Evolutionary conservation across 2,113 vertebrate genomes (phyloP).

Genomic region (Nycticorax nycticorax): DNA sequence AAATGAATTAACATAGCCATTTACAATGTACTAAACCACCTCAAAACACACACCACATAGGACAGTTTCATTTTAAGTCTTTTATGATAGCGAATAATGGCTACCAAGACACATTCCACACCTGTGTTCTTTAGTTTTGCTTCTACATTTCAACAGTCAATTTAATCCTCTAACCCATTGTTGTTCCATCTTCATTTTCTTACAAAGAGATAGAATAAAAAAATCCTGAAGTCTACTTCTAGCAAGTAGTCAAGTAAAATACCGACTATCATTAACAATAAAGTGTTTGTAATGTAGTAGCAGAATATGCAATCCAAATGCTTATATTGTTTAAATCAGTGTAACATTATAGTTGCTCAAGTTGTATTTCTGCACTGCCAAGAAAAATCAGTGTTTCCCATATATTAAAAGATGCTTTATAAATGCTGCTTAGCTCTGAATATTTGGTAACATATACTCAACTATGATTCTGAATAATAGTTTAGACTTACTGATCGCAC

Average conservation of each 20-base stretch:
- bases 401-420: neutral
- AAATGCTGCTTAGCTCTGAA: neutral
- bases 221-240: neutral
- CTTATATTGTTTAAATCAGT: neutral
- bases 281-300: neutral
- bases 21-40: neutral
- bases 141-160: neutral
- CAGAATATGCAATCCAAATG: neutral
- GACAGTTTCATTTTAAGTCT: neutral
- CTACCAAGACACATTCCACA: neutral
- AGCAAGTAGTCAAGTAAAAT: neutral
- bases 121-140: neutral
- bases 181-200: neutral
- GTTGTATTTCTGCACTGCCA: neutral
- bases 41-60: neutral
- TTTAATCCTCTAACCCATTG: neutral
- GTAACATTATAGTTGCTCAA: neutral
- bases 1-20: neutral
- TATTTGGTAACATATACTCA: neutral
- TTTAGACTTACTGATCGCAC: constrained; percentile 89
- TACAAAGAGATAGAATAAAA: neutral
- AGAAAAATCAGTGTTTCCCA: neutral
- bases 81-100: neutral
- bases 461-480: neutral
- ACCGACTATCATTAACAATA: neutral